Conservation (phyloP, 1,140 invertebrate species). For the Polypedilum vanderplanki region DNA sequence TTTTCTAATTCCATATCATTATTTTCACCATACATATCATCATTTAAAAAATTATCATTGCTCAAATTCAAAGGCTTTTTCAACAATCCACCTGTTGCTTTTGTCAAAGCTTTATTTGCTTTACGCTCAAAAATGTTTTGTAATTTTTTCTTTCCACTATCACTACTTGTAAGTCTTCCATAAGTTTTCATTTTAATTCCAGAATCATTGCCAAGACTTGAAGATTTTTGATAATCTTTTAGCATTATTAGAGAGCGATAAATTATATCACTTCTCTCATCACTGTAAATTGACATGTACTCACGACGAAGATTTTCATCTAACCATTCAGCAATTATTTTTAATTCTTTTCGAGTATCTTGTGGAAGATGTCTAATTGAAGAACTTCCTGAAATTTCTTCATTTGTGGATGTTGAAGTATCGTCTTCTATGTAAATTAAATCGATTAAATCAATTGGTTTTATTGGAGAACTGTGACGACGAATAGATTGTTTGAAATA, state of each 20-base stretch:
- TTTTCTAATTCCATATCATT: slow-evolving; percentile 82
- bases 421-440: slow-evolving; percentile 80
- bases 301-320: slow-evolving; percentile 69
- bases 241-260: slow-evolving; percentile 66
- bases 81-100: slow-evolving; percentile 63
- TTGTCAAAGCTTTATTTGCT: slow-evolving; percentile 77
- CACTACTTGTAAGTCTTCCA: not conserved
- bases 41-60: slow-evolving; percentile 44
- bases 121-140: slow-evolving; percentile 66
- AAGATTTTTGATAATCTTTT: slow-evolving; percentile 72
- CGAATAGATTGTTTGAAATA: slow-evolving; percentile 83
- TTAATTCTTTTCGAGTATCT: slow-evolving; percentile 54
- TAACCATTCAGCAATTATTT: slow-evolving; percentile 77
- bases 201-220: slow-evolving; percentile 57
- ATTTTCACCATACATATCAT: slow-evolving; percentile 60
- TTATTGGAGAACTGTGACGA: slow-evolving; percentile 78
- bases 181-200: slow-evolving; percentile 27
- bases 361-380: slow-evolving; percentile 42
- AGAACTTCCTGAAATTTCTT: slow-evolving; percentile 42
- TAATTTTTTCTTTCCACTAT: slow-evolving; percentile 5
- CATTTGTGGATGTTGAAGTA: slow-evolving; percentile 43
- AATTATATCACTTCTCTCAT: slow-evolving; percentile 67
- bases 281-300: slow-evolving; percentile 73
- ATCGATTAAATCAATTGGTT: slow-evolving; percentile 77
- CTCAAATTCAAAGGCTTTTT: slow-evolving; percentile 43